phyloP scores from a whole-genome alignment of 2,888 invertebrate genomes.

The Epinotia brunnichana region DNA sequence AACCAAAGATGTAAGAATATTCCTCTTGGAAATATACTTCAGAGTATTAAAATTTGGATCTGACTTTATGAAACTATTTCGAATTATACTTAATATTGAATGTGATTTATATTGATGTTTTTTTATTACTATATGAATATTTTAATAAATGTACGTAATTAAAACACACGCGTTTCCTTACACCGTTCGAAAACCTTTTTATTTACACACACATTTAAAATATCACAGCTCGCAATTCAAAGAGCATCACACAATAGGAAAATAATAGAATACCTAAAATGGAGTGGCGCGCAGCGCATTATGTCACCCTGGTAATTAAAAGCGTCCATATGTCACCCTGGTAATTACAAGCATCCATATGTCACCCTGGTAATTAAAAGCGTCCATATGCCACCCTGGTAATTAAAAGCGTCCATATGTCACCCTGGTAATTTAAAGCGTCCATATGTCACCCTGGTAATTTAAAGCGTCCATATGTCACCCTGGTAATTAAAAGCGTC shows the following conservation, averaged over 20 bases:
- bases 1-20: conserved; percentile 21
- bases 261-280: conserved; percentile 7
- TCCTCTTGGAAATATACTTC: conserved; percentile 1
- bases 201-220: conserved; percentile 51
- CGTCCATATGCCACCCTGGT: not conserved
- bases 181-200: conserved; percentile 54
- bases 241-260: conserved; percentile 16
- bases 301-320: not conserved
- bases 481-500: not conserved
- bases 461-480: not conserved
- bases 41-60: conserved; percentile 23
- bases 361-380: not conserved
- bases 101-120: conserved; percentile 20
- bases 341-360: too few relatives aligned
- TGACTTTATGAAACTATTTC: conserved; percentile 24
- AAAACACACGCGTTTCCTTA: conserved; percentile 50
- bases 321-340: not conserved
- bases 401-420: not conserved
- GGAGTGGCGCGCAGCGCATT: not conserved
- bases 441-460: not conserved
- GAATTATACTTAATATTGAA: not conserved
- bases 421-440: not conserved
- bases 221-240: conserved; percentile 55
- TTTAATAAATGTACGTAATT: conserved; percentile 44
- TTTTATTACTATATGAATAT: not conserved